Evolutionary conservation across 2,888 invertebrate species (phyloP).

Genomic region (Polietes domitor): DNA sequence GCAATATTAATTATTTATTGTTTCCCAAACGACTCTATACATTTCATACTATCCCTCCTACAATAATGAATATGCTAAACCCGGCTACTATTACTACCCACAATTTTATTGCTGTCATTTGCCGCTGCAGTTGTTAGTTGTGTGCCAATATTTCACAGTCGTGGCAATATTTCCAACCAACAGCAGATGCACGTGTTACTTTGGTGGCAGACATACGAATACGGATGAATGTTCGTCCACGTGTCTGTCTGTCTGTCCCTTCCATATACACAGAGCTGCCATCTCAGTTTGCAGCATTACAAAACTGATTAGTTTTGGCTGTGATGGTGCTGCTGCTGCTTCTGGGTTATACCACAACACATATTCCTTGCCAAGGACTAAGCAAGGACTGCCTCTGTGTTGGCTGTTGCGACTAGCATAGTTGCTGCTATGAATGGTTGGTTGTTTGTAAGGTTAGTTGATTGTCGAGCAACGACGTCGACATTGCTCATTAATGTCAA

Average conservation of each 20-base stretch:
- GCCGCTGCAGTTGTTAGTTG: constrained; percentile 10
- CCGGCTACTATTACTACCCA: not conserved
- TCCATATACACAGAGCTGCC: not conserved
- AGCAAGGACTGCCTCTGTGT: not conserved
- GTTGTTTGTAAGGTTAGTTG: not conserved
- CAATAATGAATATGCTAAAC: not conserved
- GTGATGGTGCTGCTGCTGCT: constrained; percentile 12
- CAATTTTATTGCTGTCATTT: constrained; percentile 24
- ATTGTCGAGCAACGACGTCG: constrained; percentile 28
- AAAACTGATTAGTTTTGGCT: constrained; percentile 61
- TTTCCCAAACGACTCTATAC: not conserved
- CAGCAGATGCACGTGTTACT: constrained; percentile 61
- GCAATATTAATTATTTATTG: too few species aligned
- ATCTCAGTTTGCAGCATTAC: constrained; percentile 20
- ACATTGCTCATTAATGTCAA: constrained; percentile 69
- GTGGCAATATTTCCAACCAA: constrained; percentile 44
- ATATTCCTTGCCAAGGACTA: not conserved
- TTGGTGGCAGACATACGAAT: not conserved
- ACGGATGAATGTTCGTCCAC: not conserved
- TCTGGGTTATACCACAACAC: not conserved
- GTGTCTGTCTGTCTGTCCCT: not conserved
- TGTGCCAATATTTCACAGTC: constrained; percentile 51
- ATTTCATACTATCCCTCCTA: not conserved
- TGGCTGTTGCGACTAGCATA: not conserved
- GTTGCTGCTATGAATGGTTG: not conserved